Evolutionary conservation across 2,797 vertebrate species (phyloP).

Genomic region (Falco concolor): DNA sequence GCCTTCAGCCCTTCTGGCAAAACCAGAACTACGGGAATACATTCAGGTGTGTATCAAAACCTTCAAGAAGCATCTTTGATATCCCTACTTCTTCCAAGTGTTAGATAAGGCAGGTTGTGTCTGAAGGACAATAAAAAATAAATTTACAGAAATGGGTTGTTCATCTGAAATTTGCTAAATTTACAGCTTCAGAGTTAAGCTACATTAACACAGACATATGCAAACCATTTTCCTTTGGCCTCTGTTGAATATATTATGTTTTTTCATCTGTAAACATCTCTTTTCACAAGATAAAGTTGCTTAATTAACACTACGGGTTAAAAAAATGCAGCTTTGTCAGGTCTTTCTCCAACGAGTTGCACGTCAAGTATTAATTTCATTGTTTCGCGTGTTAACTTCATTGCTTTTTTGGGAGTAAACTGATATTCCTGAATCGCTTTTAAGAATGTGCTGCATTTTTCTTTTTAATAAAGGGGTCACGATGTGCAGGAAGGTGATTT

Average conservation of each 20-base stretch:
- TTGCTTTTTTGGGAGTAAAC: not conserved
- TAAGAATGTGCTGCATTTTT: not conserved
- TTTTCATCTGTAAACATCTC: constrained; percentile 73
- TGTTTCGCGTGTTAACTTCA: not conserved
- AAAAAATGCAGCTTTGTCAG: constrained; percentile 51
- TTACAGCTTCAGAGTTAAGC: constrained; percentile 46
- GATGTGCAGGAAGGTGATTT: not conserved
- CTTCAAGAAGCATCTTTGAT: not conserved
- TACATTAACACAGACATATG: constrained; percentile 52
- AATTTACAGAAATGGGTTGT: constrained; percentile 41
- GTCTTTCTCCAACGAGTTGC: constrained; percentile 6
- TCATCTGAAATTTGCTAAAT: constrained; percentile 58
- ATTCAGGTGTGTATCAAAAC: constrained; percentile 15
- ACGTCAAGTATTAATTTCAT: not conserved
- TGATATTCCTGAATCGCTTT: not conserved
- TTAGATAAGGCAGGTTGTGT: constrained; percentile 64
- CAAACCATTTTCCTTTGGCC: constrained; percentile 48
- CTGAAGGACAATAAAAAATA: constrained; percentile 47
- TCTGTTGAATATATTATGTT: constrained; percentile 65
- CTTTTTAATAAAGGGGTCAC: not conserved
- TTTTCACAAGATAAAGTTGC: constrained; percentile 63
- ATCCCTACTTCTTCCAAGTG: not conserved
- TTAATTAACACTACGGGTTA: constrained; percentile 53
- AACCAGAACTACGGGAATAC: constrained; percentile 36
- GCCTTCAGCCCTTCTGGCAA: constrained; percentile 21